phyloP scores from a whole-genome alignment of 2,113 vertebrate species.

The Myotis davidii region DNA sequence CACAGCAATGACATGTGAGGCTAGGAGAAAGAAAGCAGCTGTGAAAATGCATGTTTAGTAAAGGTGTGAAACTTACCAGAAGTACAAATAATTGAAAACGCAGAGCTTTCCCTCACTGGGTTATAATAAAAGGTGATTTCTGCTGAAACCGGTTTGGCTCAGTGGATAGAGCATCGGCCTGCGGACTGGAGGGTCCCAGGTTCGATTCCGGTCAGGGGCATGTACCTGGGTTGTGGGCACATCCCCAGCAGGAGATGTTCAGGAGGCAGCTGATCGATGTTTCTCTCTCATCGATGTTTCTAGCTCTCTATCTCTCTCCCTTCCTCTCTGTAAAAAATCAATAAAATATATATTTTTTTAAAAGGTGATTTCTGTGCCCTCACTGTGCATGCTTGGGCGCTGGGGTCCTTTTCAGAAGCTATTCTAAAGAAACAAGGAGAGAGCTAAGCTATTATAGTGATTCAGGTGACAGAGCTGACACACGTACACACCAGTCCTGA shows the following conservation, averaged over 20 bases:
- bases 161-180: too few relatives aligned
- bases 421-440: slow-evolving; percentile 4
- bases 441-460: background rate
- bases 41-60: slow-evolving; percentile 61
- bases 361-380: slow-evolving; percentile 41
- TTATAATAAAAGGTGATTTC: slow-evolving; percentile 57
- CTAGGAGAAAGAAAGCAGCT: slow-evolving; percentile 16
- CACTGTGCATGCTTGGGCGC: background rate
- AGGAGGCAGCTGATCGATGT: too few relatives aligned
- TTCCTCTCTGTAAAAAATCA: too few relatives aligned
- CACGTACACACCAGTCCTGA: background rate
- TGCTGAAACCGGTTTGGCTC: too few relatives aligned
- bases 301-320: too few relatives aligned
- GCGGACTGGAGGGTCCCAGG: too few relatives aligned
- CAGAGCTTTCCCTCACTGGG: background rate
- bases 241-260: too few relatives aligned
- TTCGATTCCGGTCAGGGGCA: too few relatives aligned
- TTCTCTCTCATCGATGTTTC: too few relatives aligned
- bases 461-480: background rate
- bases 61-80: slow-evolving; percentile 53
- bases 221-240: too few relatives aligned
- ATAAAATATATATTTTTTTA: too few relatives aligned
- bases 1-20: background rate
- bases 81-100: slow-evolving; percentile 58
- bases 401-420: background rate